Conservation (phyloP, 2,113 vertebrate genomes). For the Thermophis baileyi region DNA sequence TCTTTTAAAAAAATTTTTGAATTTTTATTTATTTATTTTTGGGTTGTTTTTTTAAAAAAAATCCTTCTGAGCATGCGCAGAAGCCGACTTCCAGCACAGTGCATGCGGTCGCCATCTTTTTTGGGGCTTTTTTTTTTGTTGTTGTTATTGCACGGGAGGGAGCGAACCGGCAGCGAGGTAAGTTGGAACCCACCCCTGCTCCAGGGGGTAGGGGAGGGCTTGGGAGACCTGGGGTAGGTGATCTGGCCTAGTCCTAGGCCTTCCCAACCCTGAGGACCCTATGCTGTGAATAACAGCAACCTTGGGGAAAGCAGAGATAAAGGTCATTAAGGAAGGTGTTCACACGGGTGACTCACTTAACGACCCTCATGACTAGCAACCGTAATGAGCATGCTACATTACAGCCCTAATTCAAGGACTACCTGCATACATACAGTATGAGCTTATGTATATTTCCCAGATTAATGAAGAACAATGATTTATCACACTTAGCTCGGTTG, state of each 20-base stretch:
- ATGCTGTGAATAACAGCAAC: not conserved
- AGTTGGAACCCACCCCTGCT: too few relatives aligned
- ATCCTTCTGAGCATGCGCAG: too few relatives aligned
- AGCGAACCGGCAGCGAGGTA: too few relatives aligned
- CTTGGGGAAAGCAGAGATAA: not conserved
- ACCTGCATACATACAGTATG: not conserved
- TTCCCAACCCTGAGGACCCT: not conserved
- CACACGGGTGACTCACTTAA: not conserved
- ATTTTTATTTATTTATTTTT: too few relatives aligned
- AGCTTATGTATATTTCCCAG: not conserved
- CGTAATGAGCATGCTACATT: not conserved
- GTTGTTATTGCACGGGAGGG: too few relatives aligned
- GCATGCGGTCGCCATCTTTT: too few relatives aligned
- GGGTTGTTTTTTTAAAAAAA: too few relatives aligned
- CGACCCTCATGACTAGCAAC: not conserved
- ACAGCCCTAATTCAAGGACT: not conserved
- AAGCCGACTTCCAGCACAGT: too few relatives aligned
- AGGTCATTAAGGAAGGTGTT: not conserved
- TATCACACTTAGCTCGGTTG: not conserved
- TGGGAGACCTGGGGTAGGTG: too few relatives aligned
- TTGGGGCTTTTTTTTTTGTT: too few relatives aligned
- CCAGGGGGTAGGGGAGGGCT: too few relatives aligned
- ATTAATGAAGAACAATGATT: not conserved
- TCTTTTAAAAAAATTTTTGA: too few relatives aligned
- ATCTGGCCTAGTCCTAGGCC: not conserved